A percentile compares a stretch with the other conserved stretches of the same genome.
phyloP scores from a whole-genome alignment of 2,797 vertebrate species.

The Phataginus tetradactyla region DNA sequence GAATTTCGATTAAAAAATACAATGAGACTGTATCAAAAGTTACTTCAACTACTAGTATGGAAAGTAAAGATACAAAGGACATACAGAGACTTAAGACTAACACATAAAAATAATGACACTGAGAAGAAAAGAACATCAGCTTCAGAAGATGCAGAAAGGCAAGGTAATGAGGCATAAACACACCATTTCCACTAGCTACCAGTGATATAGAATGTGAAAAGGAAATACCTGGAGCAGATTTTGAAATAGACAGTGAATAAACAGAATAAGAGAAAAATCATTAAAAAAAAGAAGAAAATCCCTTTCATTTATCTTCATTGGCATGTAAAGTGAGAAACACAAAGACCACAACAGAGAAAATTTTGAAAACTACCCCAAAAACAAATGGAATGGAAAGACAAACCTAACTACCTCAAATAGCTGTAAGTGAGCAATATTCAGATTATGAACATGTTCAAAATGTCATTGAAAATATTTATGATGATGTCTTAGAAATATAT shows the following conservation, averaged over 20 bases:
- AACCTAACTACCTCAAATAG: not conserved
- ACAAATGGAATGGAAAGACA: not conserved
- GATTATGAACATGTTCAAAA: conserved; percentile 58
- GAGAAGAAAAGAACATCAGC: not conserved
- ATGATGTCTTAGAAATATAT: conserved; percentile 31
- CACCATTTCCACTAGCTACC: not conserved
- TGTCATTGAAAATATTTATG: conserved; percentile 74
- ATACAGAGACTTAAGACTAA: not conserved
- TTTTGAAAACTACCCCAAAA: not conserved
- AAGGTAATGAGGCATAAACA: not conserved
- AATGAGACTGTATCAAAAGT: not conserved
- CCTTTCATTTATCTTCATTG: not conserved
- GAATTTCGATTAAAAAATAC: not conserved
- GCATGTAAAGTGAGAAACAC: not conserved
- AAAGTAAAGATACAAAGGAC: not conserved
- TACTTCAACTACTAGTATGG: not conserved
- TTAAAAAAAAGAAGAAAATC: not conserved
- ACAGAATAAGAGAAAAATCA: not conserved
- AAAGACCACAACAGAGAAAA: not conserved
- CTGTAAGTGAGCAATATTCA: not conserved
- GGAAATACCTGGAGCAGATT: not conserved
- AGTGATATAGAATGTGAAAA: not conserved
- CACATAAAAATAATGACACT: not conserved
- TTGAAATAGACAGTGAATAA: not conserved
- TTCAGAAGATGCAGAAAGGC: not conserved